Evolutionary conservation across 2,888 invertebrate genomes (phyloP).

Genomic region (Cryptus viduatorius): DNA sequence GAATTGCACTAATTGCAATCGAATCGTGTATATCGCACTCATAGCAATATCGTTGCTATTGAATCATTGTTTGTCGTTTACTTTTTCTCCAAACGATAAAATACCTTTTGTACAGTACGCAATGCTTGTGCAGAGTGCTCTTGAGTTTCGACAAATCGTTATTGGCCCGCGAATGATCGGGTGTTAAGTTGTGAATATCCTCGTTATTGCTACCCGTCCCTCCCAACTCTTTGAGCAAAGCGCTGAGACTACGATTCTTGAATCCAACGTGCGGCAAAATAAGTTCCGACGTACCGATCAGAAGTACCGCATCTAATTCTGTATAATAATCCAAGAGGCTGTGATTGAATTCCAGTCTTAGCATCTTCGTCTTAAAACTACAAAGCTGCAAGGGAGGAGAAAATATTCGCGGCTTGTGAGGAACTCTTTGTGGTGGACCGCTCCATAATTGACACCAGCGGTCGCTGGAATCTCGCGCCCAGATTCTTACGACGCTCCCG

Average conservation of each 20-base stretch:
- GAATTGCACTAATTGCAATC: too few species aligned
- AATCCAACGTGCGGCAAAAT: conserved; percentile 78
- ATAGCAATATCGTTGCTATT: neutral
- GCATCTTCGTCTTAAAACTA: conserved; percentile 85
- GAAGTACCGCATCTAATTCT: conserved; percentile 93
- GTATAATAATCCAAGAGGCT: conserved; percentile 93
- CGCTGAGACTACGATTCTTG: conserved; percentile 78
- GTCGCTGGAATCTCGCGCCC: conserved; percentile 87
- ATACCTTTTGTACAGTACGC: conserved; percentile 81
- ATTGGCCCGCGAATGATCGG: conserved; percentile 78
- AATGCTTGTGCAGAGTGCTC: conserved; percentile 78
- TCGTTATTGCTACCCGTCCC: conserved; percentile 72
- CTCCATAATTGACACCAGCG: conserved; percentile 93
- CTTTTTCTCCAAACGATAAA: too few species aligned
- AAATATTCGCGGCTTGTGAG: conserved; percentile 90
- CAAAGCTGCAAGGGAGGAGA: conserved; percentile 87
- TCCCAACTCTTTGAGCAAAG: conserved; percentile 78
- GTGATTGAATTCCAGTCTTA: conserved; percentile 95
- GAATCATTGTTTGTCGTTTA: neutral
- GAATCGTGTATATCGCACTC: neutral
- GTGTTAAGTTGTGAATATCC: conserved; percentile 81
- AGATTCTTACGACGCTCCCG: conserved; percentile 92
- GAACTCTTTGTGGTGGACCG: conserved; percentile 88
- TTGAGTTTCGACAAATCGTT: conserved; percentile 79
- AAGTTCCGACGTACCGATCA: conserved; percentile 89